phyloP scores from a whole-genome alignment of 2,113 vertebrate genomes.

The Silurus glanis region DNA sequence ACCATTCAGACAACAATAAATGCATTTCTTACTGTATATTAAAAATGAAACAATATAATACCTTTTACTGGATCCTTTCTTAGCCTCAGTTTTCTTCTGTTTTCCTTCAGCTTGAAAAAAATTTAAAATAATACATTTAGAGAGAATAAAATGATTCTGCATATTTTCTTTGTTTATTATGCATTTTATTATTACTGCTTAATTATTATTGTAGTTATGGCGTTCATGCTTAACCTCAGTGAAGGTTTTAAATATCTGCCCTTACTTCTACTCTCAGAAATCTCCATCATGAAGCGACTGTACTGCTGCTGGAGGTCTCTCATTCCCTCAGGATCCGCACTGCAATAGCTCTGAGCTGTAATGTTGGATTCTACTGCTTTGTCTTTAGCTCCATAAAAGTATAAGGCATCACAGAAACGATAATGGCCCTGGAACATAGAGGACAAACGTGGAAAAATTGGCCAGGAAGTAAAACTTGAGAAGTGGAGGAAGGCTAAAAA shows the following conservation, averaged over 20 bases:
- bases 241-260: no score
- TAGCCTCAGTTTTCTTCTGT: neutral
- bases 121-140: neutral
- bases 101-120: conserved; percentile 34
- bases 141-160: no score
- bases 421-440: conserved; percentile 83
- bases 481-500: neutral
- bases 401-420: conserved; percentile 87
- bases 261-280: conserved; percentile 67
- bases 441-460: neutral
- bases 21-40: neutral
- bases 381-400: conserved; percentile 70
- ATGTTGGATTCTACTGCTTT: conserved; percentile 79
- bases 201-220: neutral
- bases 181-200: neutral
- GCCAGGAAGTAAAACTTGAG: neutral
- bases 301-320: conserved; percentile 79
- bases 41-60: neutral
- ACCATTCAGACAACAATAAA: neutral
- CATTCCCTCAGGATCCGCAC: conserved; percentile 67
- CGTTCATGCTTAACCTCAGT: neutral
- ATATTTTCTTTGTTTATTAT: neutral
- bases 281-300: conserved; percentile 62
- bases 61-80: conserved; percentile 3
- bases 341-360: conserved; percentile 76